These are phyloP conservation scores for Thalassaphorura encarpata DNA, from an alignment of 1,140 invertebrate species.

Conservation along the genomic window DNA sequence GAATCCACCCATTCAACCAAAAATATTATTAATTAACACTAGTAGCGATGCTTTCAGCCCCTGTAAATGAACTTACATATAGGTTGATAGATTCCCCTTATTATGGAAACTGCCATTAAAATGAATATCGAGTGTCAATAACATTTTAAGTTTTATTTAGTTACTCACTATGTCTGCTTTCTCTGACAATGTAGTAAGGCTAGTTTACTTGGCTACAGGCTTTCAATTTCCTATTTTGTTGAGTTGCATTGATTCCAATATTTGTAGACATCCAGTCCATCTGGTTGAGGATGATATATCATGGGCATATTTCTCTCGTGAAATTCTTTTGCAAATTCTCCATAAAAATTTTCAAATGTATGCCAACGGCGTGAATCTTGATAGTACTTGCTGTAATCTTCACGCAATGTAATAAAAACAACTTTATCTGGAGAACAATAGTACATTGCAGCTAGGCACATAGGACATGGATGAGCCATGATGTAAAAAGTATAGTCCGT, in stretches of 20 bases:
- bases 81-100: too few species aligned
- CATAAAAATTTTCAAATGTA: background rate
- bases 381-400: constrained; percentile 1
- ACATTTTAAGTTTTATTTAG: too few species aligned
- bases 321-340: background rate
- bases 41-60: too few species aligned
- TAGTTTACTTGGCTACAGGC: too few species aligned
- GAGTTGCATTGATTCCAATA: background rate
- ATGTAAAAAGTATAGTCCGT: constrained; percentile 7
- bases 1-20: too few species aligned
- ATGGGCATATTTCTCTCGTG: constrained; percentile 2
- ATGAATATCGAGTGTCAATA: too few species aligned
- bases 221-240: too few species aligned
- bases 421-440: constrained; percentile 1
- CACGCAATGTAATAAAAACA: background rate
- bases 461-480: background rate
- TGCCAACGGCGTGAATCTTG: background rate
- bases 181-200: too few species aligned
- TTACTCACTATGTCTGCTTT: too few species aligned
- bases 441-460: constrained; percentile 6
- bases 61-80: too few species aligned
- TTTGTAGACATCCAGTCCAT: background rate
- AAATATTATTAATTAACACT: too few species aligned
- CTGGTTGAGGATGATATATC: background rate
- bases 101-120: too few species aligned